A percentile compares a stretch with the other conserved stretches of the same genome.
phyloP scores from a whole-genome alignment of 2,888 invertebrate species.

The Oxytorus armatus region DNA sequence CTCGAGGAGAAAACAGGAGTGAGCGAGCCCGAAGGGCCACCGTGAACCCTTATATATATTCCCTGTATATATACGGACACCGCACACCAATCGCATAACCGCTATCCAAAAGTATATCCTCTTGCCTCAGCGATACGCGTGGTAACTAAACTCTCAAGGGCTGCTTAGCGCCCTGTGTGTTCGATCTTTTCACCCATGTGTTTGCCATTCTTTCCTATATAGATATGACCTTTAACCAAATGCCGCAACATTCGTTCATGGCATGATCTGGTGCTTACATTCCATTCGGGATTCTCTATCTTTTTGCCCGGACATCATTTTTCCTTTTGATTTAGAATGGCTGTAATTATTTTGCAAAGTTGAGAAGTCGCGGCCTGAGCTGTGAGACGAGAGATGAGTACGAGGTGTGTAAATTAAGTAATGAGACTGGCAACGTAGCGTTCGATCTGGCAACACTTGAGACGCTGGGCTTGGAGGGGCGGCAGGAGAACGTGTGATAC shows the following conservation, averaged over 20 bases:
- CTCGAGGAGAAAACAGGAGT: conserved; percentile 76
- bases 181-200: conserved; percentile 71
- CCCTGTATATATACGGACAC: conserved; percentile 25
- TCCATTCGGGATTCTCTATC: neutral
- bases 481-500: too few relatives aligned
- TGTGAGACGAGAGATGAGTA: neutral
- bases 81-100: conserved; percentile 52
- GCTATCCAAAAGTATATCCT: conserved; percentile 43
- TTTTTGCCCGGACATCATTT: neutral
- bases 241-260: conserved; percentile 17
- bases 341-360: neutral
- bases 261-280: neutral
- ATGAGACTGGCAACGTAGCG: too few relatives aligned
- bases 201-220: conserved; percentile 69
- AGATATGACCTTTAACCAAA: conserved; percentile 67
- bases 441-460: too few relatives aligned
- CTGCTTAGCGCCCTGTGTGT: conserved; percentile 59
- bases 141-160: conserved; percentile 64
- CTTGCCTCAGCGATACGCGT: conserved; percentile 32
- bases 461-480: too few relatives aligned
- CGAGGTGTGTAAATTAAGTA: too few relatives aligned
- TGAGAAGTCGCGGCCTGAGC: neutral
- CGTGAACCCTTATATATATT: conserved; percentile 52
- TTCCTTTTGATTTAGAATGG: neutral
- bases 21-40: conserved; percentile 72